Percentiles rank a stretch among this genome's conserved stretches.
Conservation (phyloP, 2,113 vertebrate genomes). For the Ancistrus triradiatus region DNA sequence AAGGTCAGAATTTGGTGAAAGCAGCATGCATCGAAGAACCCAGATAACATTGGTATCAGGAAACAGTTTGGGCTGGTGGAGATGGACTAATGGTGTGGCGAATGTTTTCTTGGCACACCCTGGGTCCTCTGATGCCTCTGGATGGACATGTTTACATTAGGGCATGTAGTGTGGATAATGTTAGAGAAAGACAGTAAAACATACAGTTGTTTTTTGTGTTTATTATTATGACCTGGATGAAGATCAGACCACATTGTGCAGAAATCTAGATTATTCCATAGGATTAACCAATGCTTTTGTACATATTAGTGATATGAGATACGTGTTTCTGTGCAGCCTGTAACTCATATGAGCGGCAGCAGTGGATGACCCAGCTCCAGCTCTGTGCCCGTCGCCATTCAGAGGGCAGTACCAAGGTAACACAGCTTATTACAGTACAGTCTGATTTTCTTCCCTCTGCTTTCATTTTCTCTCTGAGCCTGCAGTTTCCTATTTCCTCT, state of each 20-base stretch:
- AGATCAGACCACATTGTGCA: too few species aligned
- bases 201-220: too few species aligned
- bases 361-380: slow-evolving; percentile 90
- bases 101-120: too few species aligned
- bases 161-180: neutral
- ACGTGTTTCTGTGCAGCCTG: slow-evolving; percentile 62
- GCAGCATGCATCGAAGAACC: too few species aligned
- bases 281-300: too few species aligned
- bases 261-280: too few species aligned
- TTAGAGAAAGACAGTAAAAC: neutral
- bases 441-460: neutral
- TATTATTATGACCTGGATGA: too few species aligned
- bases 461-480: slow-evolving; percentile 1
- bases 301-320: neutral
- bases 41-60: too few species aligned
- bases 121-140: too few species aligned
- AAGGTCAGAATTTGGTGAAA: too few species aligned
- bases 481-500: slow-evolving; percentile 33
- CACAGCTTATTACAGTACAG: slow-evolving; percentile 11
- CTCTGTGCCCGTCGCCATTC: slow-evolving; percentile 83
- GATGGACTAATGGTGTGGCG: too few species aligned
- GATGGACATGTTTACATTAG: neutral
- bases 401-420: slow-evolving; percentile 80
- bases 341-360: slow-evolving; percentile 81
- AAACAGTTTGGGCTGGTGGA: too few species aligned